phyloP scores from a whole-genome alignment of 1,140 invertebrate genomes.

The Anastrepha obliqua region DNA sequence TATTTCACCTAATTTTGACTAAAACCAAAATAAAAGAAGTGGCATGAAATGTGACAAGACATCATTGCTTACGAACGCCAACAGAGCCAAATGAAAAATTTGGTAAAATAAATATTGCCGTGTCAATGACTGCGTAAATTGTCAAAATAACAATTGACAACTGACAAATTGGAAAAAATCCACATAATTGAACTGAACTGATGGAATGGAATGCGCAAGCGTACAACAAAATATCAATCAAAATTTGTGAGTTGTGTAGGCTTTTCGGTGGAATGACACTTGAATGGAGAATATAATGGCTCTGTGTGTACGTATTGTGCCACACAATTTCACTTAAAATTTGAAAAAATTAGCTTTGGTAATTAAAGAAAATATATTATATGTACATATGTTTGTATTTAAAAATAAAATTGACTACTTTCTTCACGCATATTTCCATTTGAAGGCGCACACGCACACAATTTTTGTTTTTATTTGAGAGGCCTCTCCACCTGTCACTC shows the following conservation, averaged over 20 bases:
- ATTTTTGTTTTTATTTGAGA: not conserved
- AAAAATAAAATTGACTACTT: not conserved
- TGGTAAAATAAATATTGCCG: not conserved
- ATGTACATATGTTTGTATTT: too few relatives aligned
- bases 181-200: not conserved
- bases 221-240: not conserved
- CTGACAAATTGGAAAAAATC: not conserved
- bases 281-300: not conserved
- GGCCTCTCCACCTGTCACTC: not conserved
- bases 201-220: not conserved
- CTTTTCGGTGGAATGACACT: not conserved
- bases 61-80: not conserved
- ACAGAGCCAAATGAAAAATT: not conserved
- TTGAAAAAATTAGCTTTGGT: not conserved
- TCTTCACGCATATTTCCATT: not conserved
- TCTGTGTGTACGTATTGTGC: not conserved
- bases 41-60: not conserved
- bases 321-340: not conserved
- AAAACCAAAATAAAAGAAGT: not conserved
- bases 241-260: not conserved
- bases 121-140: constrained; percentile 1
- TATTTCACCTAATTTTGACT: constrained; percentile 28
- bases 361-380: not conserved
- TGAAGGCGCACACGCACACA: not conserved
- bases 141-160: not conserved